These are phyloP conservation scores for Drosophila silvestris DNA, from an alignment of 2,888 invertebrate genomes.

Conservation along the genomic window DNA sequence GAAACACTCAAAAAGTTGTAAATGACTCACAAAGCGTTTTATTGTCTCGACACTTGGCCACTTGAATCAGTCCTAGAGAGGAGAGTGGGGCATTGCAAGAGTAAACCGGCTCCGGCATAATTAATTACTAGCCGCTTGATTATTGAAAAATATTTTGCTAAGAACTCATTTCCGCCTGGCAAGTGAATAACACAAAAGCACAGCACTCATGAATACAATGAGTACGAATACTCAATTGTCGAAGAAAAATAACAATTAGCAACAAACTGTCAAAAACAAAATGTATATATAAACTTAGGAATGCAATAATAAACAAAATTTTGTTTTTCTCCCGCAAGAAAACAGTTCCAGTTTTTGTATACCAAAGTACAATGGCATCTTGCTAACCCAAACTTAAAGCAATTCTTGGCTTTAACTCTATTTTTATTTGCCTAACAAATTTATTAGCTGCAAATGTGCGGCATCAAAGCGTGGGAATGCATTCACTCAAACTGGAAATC, in stretches of 20 bases:
- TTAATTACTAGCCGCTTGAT: slow-evolving; percentile 58
- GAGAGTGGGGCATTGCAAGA: slow-evolving; percentile 11
- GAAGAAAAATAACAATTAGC: slow-evolving; percentile 60
- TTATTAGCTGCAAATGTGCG: slow-evolving; percentile 62
- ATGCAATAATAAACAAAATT: slow-evolving; percentile 30
- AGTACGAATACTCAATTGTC: slow-evolving; percentile 8
- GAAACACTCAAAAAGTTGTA: slow-evolving; percentile 29
- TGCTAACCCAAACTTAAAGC: slow-evolving; percentile 17
- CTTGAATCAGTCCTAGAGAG: slow-evolving; percentile 4
- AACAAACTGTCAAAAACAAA: slow-evolving; percentile 66
- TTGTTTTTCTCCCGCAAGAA: slow-evolving; percentile 7
- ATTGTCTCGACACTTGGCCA: slow-evolving; percentile 45
- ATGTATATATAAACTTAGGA: slow-evolving; percentile 3
- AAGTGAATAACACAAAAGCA: slow-evolving; percentile 40
- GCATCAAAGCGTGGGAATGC: slow-evolving; percentile 73
- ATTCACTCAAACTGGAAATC: slow-evolving; percentile 45
- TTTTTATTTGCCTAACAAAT: slow-evolving; percentile 53
- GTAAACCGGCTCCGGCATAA: slow-evolving; percentile 44
- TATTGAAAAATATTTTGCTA: slow-evolving; percentile 42
- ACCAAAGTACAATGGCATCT: slow-evolving; percentile 40
- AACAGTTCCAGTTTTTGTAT: slow-evolving; percentile 51
- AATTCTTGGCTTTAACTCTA: slow-evolving; percentile 1
- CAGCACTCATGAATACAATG: slow-evolving; percentile 45
- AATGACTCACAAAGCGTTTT: slow-evolving; percentile 58
- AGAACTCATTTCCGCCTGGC: slow-evolving; percentile 61